phyloP scores from a whole-genome alignment of 92 coral and sea anemone species.

The Palythoa caribaeorum region DNA sequence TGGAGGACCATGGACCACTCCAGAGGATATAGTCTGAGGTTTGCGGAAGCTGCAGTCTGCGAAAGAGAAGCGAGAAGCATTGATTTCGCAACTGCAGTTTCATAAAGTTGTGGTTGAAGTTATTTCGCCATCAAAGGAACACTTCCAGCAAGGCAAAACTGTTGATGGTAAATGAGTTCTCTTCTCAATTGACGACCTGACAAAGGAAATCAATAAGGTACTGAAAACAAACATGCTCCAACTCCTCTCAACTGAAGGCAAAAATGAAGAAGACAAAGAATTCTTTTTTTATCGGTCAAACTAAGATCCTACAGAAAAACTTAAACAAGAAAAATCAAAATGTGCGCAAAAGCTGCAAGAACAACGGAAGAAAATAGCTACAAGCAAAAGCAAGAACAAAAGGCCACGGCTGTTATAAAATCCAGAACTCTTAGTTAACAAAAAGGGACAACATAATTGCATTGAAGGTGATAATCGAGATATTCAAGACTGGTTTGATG shows the following conservation, averaged over 20 bases:
- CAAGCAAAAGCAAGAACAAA: constrained; percentile 1
- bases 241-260: not conserved
- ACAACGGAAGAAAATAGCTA: not conserved
- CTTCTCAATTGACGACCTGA: constrained; percentile 42
- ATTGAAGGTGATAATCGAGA: constrained; percentile 7
- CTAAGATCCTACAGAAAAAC: not conserved
- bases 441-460: constrained; percentile 34
- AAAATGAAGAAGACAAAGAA: not conserved
- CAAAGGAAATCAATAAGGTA: constrained; percentile 13
- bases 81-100: constrained; percentile 35
- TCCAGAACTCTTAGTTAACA: not conserved
- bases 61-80: constrained; percentile 48
- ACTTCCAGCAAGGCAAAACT: constrained; percentile 50
- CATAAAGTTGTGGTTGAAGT: constrained; percentile 16
- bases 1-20: constrained; percentile 42
- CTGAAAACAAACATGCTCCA: constrained; percentile 21
- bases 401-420: not conserved
- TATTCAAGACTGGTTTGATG: constrained; percentile 49
- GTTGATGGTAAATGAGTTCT: constrained; percentile 27
- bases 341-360: constrained; percentile 25
- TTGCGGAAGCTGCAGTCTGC: constrained; percentile 28
- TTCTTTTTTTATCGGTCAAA: not conserved
- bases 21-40: not conserved
- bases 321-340: not conserved
- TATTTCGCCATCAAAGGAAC: constrained; percentile 35